Conservation (phyloP, 2,797 vertebrate species). For the Heterohyrax brucei region DNA sequence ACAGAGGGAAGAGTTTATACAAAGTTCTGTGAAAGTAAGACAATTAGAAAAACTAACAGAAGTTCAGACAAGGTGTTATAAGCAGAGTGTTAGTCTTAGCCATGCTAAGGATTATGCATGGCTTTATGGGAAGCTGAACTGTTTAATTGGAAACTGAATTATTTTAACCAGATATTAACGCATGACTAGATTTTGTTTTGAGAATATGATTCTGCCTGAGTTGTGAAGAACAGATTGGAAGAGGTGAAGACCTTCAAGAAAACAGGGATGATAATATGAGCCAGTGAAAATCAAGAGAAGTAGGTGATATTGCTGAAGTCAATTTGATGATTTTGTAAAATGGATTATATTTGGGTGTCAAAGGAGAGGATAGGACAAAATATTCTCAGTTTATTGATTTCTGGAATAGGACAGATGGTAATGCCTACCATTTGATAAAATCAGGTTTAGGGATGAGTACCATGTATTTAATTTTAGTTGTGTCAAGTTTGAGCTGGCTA, state of each 20-base stretch:
- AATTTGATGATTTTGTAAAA: background rate
- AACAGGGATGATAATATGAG: background rate
- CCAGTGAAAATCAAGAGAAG: background rate
- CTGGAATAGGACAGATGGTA: background rate
- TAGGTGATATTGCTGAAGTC: background rate
- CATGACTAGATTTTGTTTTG: constrained; percentile 16
- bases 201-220: background rate
- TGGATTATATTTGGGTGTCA: background rate
- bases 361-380: background rate
- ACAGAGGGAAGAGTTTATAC: background rate
- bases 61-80: background rate
- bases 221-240: background rate
- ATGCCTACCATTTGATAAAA: background rate
- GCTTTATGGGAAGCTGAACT: no score
- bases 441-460: constrained; percentile 18
- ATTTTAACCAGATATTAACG: background rate
- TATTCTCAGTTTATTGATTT: background rate
- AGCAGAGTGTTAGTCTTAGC: background rate
- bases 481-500: background rate
- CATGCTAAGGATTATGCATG: background rate
- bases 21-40: background rate
- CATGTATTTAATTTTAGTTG: background rate
- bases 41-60: background rate
- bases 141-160: background rate
- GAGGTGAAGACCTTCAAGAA: background rate